These are phyloP conservation scores for Leptinotarsa texana DNA, from an alignment of 1,140 invertebrate species.

Conservation along the genomic window DNA sequence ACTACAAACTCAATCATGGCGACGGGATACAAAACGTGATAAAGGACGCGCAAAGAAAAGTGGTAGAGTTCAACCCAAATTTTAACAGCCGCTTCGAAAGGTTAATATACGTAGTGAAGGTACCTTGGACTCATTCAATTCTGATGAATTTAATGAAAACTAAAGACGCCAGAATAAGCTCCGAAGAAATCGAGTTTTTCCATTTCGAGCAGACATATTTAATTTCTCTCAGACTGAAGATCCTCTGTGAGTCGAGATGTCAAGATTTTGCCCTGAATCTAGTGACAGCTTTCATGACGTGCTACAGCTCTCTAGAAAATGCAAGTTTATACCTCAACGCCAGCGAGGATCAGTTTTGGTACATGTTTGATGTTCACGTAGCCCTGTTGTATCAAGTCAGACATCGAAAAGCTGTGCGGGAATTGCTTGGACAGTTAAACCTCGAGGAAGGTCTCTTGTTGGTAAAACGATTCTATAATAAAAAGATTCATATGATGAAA, in stretches of 20 bases:
- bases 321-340: conserved; percentile 47
- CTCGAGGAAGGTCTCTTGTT: conserved; percentile 47
- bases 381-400: conserved; percentile 48
- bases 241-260: conserved; percentile 53
- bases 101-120: conserved; percentile 48
- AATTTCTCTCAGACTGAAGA: conserved; percentile 50
- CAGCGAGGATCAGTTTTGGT: conserved; percentile 50
- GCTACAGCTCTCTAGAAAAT: conserved; percentile 41
- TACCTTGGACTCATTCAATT: conserved; percentile 49
- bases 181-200: conserved; percentile 51
- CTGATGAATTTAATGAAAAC: conserved; percentile 43
- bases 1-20: conserved; percentile 36
- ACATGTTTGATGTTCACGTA: conserved; percentile 52
- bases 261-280: conserved; percentile 53
- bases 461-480: conserved; percentile 49
- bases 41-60: conserved; percentile 41
- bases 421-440: conserved; percentile 32
- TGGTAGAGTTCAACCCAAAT: conserved; percentile 20
- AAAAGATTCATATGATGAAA: conserved; percentile 49
- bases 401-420: conserved; percentile 26
- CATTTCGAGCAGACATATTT: conserved; percentile 51
- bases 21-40: conserved; percentile 35
- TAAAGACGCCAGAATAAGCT: conserved; percentile 41
- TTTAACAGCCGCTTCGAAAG: conserved; percentile 42
- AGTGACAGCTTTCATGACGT: conserved; percentile 50